Percentiles rank a stretch among this genome's conserved stretches.
phyloP scores from a whole-genome alignment of 2,113 vertebrate species.

The Turdus rufiventris region DNA sequence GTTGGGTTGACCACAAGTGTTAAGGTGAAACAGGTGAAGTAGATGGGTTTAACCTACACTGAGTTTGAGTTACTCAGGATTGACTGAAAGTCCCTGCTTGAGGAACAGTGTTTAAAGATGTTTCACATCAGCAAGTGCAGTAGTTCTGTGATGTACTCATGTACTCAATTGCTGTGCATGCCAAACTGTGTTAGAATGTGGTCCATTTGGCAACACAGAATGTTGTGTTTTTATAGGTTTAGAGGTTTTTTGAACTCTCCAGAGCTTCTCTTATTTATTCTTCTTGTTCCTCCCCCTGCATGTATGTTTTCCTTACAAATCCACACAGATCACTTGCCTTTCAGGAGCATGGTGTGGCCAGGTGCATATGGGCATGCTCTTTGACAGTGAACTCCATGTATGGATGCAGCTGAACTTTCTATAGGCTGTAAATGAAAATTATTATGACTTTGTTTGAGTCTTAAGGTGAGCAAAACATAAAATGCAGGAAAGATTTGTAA shows the following conservation, averaged over 20 bases:
- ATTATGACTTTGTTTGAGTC: background rate
- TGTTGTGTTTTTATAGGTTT: background rate
- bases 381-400: background rate
- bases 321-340: background rate
- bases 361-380: background rate
- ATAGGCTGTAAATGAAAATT: background rate
- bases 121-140: background rate
- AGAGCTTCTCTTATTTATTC: background rate
- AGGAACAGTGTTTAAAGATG: background rate
- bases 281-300: background rate
- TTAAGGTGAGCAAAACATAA: background rate
- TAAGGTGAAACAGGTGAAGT: background rate
- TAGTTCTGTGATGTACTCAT: background rate
- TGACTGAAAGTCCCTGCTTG: background rate
- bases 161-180: background rate
- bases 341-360: background rate
- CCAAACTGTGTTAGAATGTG: background rate
- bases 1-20: background rate
- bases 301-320: background rate
- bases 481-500: background rate
- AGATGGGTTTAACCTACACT: accelerated
- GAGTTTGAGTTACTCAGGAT: background rate
- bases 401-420: background rate
- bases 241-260: background rate
- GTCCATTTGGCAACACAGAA: background rate